Base-by-base conservation (phyloP, 1,140 invertebrate genomes). In the Argopecten irradians region DNA sequence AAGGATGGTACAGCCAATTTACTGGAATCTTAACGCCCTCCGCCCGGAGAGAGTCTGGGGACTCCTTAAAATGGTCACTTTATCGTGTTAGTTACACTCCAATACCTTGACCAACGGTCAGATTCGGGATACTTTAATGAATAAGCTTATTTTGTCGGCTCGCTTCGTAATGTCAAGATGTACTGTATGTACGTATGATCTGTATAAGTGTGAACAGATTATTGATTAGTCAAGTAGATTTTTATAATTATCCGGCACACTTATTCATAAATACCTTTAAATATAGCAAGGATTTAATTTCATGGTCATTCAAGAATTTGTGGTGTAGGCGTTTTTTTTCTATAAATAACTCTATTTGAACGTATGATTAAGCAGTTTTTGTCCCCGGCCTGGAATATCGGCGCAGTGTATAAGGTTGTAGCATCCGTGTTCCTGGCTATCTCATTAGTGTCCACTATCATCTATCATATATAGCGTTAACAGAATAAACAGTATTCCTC, bases 1-100 rank as follows among this genome's bases (percentile, higher is more conserved):
- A 71, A 71, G 55, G 55, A 71, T 71, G 55, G 55, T 71, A 71
- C 5, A 71, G 55, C 55, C 55, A 71, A 71, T 71, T 71, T 46
- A 28, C 22, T 71, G 22, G 22, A 1, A 71, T 71, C 7, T n/a
- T 71, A 28, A 71, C 22, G 22, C 43, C 55, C 28, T 28, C 28
- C 28, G 55, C 55, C 55, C 16, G 55, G n/a, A 71, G 55, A 28
- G 22, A 8, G 55, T 28, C 28, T 71, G 55, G 2, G n/a, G n/a
- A 71, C 7, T 28, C 55, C 55, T 28, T 28, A 71, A 71, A 71
- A n/a, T 71, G 55, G 22, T 71, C 55, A 71, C n/a, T 16, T 28
- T 3, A 71, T 71, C 55, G 55, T 11, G 55, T 71, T 71, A 71
- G n/a, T 71, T 71, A 71, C 16, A 71, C 55, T 71, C 16, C 22